Evolutionary conservation across 2,888 invertebrate species (phyloP).

Genomic region (Penaeus monodon): DNA sequence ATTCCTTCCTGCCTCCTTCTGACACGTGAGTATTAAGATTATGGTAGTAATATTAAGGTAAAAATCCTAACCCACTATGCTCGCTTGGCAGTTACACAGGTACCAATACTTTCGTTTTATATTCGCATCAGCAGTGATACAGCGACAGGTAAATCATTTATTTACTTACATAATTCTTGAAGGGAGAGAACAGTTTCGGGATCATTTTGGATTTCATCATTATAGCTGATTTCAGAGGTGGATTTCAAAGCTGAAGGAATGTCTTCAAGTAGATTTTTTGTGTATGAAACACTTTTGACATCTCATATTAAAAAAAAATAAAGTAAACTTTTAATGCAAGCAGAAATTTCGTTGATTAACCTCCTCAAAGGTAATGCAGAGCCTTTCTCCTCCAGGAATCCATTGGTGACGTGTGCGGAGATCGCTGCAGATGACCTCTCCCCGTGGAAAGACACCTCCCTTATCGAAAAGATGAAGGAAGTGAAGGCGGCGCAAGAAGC

Average conservation of each 20-base stretch:
- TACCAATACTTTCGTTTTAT: too few species aligned
- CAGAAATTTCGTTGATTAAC: background rate
- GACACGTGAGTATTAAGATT: slow-evolving; percentile 41
- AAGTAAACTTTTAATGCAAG: too few species aligned
- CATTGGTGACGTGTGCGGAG: slow-evolving; percentile 46
- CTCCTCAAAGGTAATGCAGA: background rate
- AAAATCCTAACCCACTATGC: background rate
- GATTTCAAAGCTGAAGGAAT: too few species aligned
- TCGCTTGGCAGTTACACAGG: background rate
- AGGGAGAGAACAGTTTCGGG: too few species aligned
- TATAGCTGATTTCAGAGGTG: too few species aligned
- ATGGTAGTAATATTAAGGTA: background rate
- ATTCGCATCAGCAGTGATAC: too few species aligned
- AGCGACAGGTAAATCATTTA: too few species aligned
- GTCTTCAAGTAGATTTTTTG: too few species aligned
- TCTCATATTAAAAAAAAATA: too few species aligned
- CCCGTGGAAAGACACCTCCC: slow-evolving; percentile 56
- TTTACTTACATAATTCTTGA: too few species aligned
- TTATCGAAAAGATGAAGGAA: slow-evolving; percentile 62
- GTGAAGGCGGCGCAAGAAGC: slow-evolving; percentile 1
- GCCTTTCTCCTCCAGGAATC: slow-evolving; percentile 42
- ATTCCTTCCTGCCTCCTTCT: slow-evolving; percentile 57
- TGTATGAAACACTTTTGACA: too few species aligned
- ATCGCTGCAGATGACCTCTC: slow-evolving; percentile 36
- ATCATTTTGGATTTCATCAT: too few species aligned